These are phyloP conservation scores for Gallinago stenura DNA, from an alignment of 2,797 vertebrate species.

Conservation along the genomic window DNA sequence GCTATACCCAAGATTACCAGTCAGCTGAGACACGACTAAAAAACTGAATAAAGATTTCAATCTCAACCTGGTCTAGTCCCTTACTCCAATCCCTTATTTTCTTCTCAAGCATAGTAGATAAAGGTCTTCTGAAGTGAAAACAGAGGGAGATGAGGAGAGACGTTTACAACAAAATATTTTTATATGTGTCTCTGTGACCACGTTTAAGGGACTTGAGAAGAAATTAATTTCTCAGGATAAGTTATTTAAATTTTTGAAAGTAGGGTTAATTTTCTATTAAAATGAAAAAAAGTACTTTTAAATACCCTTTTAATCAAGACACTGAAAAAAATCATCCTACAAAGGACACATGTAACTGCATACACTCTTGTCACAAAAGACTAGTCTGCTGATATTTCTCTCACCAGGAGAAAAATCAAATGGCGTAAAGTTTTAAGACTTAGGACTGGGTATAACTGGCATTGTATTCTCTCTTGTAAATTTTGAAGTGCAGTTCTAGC, in stretches of 20 bases:
- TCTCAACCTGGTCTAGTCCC: not conserved
- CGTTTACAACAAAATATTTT: not conserved
- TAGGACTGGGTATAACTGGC: not conserved
- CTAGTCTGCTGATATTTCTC: not conserved
- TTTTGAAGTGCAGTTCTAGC: not conserved
- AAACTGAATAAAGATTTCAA: not conserved
- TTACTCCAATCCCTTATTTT: not conserved
- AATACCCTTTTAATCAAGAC: not conserved
- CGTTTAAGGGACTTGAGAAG: not conserved
- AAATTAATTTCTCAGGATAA: not conserved
- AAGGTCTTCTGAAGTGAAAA: constrained; percentile 17
- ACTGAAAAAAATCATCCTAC: constrained; percentile 1
- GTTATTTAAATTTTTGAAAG: not conserved
- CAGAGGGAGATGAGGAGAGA: not conserved
- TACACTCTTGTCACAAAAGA: constrained; percentile 8
- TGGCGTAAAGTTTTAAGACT: not conserved
- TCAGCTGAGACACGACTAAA: not conserved
- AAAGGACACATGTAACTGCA: not conserved
- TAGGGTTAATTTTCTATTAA: not conserved
- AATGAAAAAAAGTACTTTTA: not conserved
- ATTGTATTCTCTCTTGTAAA: not conserved
- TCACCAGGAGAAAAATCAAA: constrained; percentile 12
- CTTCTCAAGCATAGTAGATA: not conserved
- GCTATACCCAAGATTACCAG: not conserved
- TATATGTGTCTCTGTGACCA: not conserved